Conservation (phyloP, 2,888 invertebrate genomes). For the Neuroscelio doddi region DNA sequence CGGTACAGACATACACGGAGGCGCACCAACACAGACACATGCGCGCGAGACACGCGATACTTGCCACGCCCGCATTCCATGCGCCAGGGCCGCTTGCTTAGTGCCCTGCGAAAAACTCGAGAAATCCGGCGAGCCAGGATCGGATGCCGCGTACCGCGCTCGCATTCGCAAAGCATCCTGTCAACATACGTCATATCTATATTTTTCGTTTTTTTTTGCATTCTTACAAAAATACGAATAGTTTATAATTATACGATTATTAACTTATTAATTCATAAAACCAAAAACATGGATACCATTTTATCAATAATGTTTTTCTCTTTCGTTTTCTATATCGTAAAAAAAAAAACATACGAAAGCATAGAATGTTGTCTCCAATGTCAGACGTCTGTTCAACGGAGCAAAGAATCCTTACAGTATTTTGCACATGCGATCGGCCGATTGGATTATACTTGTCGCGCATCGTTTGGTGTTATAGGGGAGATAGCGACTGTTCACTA, state of each 20-base stretch:
- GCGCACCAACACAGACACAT: constrained; percentile 39
- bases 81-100: constrained; percentile 67
- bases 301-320: no score
- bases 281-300: no score
- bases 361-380: background rate
- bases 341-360: no score
- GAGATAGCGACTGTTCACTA: no score
- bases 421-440: constrained; percentile 8
- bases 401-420: background rate
- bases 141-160: constrained; percentile 27
- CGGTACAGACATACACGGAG: constrained; percentile 1
- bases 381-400: background rate
- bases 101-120: constrained; percentile 60
- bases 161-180: background rate
- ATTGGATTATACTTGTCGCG: constrained; percentile 6
- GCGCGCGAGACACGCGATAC: constrained; percentile 56
- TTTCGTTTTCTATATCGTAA: no score
- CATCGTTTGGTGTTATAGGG: no score
- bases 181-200: background rate
- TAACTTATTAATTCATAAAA: no score
- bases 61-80: constrained; percentile 72
- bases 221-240: no score
- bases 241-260: no score
- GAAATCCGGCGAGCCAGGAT: constrained; percentile 58
- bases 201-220: background rate